Evolutionary conservation across 2,797 vertebrate genomes (phyloP).

Genomic region (Pantherophis vulpinus): DNA sequence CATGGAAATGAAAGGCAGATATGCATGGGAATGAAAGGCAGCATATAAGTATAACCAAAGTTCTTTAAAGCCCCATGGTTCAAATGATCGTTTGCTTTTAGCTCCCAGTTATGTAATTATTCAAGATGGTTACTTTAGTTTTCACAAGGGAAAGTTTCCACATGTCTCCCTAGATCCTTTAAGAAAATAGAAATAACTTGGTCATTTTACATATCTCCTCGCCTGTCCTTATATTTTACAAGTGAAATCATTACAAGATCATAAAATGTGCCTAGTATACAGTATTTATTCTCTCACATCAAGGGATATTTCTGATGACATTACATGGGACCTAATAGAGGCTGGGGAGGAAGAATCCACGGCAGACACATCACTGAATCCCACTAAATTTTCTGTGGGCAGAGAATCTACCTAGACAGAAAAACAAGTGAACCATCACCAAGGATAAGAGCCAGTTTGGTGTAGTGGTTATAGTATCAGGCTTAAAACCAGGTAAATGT

Average conservation of each 20-base stretch:
- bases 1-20: not conserved
- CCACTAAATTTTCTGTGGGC: not conserved
- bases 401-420: not conserved
- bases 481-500: not conserved
- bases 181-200: not conserved
- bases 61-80: constrained; percentile 4
- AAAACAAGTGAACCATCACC: not conserved
- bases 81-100: not conserved
- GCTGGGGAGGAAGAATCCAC: not conserved
- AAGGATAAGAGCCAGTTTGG: not conserved
- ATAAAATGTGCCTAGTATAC: not conserved
- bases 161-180: not conserved
- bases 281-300: not conserved
- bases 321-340: not conserved
- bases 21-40: not conserved
- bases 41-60: not conserved
- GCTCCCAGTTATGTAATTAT: not conserved
- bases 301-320: not conserved
- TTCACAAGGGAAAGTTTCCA: not conserved
- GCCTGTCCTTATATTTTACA: not conserved
- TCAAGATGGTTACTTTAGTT: not conserved
- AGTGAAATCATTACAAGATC: not conserved
- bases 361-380: not conserved
- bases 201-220: not conserved
- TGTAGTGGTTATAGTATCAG: not conserved